A percentile compares a stretch with the other conserved stretches of the same genome.
Evolutionary conservation across 2,113 vertebrate genomes (phyloP).

Genomic region (Prochilodus magdalenae): DNA sequence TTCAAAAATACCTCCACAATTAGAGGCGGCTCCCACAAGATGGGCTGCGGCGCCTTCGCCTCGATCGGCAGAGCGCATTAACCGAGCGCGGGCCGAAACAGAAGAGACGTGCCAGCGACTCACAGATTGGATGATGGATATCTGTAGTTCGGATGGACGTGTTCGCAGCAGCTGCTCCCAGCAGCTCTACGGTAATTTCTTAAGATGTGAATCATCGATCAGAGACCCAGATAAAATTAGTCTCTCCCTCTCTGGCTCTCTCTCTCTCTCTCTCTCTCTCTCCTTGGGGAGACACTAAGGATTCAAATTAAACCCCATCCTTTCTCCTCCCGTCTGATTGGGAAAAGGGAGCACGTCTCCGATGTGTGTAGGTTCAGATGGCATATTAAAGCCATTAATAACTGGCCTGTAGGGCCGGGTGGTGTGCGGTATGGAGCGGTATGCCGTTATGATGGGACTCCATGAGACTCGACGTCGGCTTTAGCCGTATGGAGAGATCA

Average conservation of each 20-base stretch:
- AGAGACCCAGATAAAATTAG: conserved; percentile 17
- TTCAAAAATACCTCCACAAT: conserved; percentile 43
- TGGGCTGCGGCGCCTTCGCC: not conserved
- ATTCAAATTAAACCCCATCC: not conserved
- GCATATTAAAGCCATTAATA: not conserved
- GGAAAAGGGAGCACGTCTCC: not conserved
- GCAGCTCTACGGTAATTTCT: not conserved
- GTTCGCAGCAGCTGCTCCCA: conserved; percentile 14
- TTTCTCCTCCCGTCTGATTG: not conserved
- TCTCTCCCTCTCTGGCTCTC: not conserved
- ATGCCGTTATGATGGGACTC: not conserved
- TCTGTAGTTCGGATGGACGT: conserved; percentile 15
- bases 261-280: not conserved
- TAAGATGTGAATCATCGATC: conserved; percentile 22
- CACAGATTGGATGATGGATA: conserved; percentile 3
- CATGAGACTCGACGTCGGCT: too few relatives aligned
- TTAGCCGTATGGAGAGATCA: too few relatives aligned
- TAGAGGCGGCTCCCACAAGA: conserved; percentile 43
- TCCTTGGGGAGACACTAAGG: not conserved
- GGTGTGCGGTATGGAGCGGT: not conserved
- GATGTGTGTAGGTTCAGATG: not conserved
- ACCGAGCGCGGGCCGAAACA: conserved; percentile 8
- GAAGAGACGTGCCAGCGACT: conserved; percentile 9
- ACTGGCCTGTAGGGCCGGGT: not conserved
- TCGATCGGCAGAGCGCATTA: conserved; percentile 4